phyloP scores from a whole-genome alignment of 1,140 invertebrate species.

The Triops cancriformis region DNA sequence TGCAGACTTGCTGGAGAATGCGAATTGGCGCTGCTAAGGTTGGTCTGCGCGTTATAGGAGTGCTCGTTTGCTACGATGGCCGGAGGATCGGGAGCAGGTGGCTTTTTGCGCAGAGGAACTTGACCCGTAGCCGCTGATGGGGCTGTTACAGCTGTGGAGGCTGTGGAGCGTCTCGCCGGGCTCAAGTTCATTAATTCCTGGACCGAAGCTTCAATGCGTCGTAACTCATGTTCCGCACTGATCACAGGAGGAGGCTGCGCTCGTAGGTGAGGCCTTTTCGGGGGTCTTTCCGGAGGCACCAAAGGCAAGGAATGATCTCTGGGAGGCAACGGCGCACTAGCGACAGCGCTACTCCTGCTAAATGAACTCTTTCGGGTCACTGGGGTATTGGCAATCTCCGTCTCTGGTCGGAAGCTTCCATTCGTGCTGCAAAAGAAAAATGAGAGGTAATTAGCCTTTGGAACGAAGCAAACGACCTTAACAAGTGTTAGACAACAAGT shows the following conservation, averaged over 20 bases:
- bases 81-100: conserved; percentile 29
- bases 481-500: too few species aligned
- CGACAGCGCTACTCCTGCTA: neutral
- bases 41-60: neutral
- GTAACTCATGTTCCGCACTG: conserved; percentile 45
- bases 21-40: neutral
- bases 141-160: conserved; percentile 16
- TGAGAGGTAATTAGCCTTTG: neutral
- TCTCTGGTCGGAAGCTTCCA: neutral
- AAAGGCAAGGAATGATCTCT: conserved; percentile 1
- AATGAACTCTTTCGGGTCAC: neutral
- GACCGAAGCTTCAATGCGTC: conserved; percentile 32
- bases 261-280: conserved; percentile 64
- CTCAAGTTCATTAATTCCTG: conserved; percentile 29
- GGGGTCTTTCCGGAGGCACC: conserved; percentile 52
- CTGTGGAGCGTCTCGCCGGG: conserved; percentile 27
- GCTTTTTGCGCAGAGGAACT: conserved; percentile 23
- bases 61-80: neutral
- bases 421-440: neutral
- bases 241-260: conserved; percentile 29
- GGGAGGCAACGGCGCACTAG: neutral
- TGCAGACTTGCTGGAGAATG: neutral
- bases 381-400: neutral
- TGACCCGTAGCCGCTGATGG: conserved; percentile 8
- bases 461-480: too few species aligned